Percentiles rank a stretch among this genome's conserved stretches.
phyloP scores from a whole-genome alignment of 1,140 invertebrate species.

The Mya arenaria region DNA sequence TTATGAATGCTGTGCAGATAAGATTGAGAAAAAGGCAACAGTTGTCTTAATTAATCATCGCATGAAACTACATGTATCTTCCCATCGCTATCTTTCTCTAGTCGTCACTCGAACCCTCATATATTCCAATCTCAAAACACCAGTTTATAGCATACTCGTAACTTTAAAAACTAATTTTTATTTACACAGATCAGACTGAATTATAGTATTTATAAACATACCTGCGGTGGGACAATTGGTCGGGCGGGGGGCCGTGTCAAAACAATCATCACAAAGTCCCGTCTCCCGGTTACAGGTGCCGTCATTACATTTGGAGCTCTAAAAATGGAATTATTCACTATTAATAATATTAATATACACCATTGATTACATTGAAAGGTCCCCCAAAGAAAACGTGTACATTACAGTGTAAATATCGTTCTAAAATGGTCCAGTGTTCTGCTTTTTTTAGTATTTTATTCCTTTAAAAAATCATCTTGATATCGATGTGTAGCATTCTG shows the following conservation, averaged over 20 bases:
- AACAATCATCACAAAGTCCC: constrained; percentile 25
- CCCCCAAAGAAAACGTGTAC: too few species aligned
- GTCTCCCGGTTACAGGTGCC: constrained; percentile 6
- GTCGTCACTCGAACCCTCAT: too few species aligned
- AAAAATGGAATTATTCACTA: not conserved
- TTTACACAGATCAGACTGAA: not conserved
- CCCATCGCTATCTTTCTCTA: not conserved
- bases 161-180: not conserved
- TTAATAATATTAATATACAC: not conserved
- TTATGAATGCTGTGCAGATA: too few species aligned
- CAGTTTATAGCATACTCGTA: not conserved
- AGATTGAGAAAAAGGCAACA: not conserved
- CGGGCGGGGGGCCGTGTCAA: not conserved
- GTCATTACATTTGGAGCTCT: constrained; percentile 24
- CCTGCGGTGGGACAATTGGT: constrained; percentile 41
- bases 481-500: not conserved
- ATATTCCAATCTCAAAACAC: too few species aligned
- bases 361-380: too few species aligned
- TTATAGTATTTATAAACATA: not conserved
- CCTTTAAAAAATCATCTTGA: not conserved
- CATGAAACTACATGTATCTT: not conserved
- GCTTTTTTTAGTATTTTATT: too few species aligned
- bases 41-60: not conserved
- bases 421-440: too few species aligned
- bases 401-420: too few species aligned